phyloP scores from a whole-genome alignment of 2,797 vertebrate species.

The Sparus aurata region DNA sequence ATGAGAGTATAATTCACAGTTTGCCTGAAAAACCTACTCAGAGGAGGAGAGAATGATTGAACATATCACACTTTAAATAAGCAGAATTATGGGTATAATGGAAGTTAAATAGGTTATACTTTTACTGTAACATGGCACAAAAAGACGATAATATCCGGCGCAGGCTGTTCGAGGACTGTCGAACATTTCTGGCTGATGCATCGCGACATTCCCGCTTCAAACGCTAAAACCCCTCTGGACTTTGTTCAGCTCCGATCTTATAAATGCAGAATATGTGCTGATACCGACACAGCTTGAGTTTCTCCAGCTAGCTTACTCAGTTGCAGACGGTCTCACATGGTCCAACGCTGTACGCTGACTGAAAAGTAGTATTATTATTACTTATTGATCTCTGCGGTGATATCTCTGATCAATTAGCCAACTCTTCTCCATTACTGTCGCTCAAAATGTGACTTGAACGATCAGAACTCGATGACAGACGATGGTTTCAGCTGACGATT shows the following conservation, averaged over 20 bases:
- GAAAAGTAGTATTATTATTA: not conserved
- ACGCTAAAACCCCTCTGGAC: not conserved
- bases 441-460: not conserved
- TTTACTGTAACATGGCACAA: not conserved
- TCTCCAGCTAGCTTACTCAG: no score
- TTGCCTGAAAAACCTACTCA: not conserved
- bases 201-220: not conserved
- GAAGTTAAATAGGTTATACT: not conserved
- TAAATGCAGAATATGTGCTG: no score
- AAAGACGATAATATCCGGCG: not conserved
- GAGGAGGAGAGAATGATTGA: conserved; percentile 19
- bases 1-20: conserved; percentile 16
- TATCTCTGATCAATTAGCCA: not conserved
- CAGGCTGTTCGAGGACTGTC: not conserved
- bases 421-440: not conserved
- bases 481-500: no score
- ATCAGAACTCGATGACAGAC: no score
- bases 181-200: not conserved
- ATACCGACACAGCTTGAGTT: no score
- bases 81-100: not conserved
- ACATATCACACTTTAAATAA: conserved; percentile 11
- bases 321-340: no score
- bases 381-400: not conserved
- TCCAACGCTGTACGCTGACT: not conserved
- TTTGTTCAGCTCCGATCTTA: no score